Conservation (phyloP, 2,113 vertebrate species). For the Esox niger region DNA sequence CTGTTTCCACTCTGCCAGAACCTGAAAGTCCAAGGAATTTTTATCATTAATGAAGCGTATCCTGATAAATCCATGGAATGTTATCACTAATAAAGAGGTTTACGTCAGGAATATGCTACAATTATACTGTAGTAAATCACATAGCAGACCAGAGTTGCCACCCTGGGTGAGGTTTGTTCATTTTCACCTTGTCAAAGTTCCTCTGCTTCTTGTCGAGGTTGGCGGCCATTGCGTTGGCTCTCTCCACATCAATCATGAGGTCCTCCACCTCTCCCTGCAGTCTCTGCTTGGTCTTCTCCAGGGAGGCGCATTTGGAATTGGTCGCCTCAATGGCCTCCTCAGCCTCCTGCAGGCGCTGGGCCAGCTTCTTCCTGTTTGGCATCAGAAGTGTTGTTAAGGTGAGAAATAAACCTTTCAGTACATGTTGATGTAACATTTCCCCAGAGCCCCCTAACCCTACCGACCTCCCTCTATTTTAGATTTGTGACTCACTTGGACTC, state of each 20-base stretch:
- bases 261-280: slow-evolving; percentile 54
- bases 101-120: background rate
- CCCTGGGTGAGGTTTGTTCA: no score
- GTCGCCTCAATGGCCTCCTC: slow-evolving; percentile 64
- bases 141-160: background rate
- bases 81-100: background rate
- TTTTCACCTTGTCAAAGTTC: slow-evolving; percentile 13
- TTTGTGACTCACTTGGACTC: slow-evolving; percentile 63
- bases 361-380: slow-evolving; percentile 62
- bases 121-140: background rate
- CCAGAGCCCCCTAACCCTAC: background rate
- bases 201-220: slow-evolving; percentile 8
- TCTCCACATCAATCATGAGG: slow-evolving; percentile 12
- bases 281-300: slow-evolving; percentile 74
- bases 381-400: no score
- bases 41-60: no score
- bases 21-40: background rate
- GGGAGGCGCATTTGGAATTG: slow-evolving; percentile 66
- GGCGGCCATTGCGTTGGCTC: background rate
- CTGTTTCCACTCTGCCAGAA: slow-evolving; percentile 11
- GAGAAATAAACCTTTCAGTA: background rate
- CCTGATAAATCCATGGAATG: background rate
- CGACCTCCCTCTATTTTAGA: background rate
- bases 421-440: background rate
- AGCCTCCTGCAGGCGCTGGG: slow-evolving; percentile 65